Percentiles rank a stretch among this genome's conserved stretches.
These are phyloP conservation scores for Loripinus fragilis DNA, from an alignment of 2,888 invertebrate species.

Conservation along the genomic window DNA sequence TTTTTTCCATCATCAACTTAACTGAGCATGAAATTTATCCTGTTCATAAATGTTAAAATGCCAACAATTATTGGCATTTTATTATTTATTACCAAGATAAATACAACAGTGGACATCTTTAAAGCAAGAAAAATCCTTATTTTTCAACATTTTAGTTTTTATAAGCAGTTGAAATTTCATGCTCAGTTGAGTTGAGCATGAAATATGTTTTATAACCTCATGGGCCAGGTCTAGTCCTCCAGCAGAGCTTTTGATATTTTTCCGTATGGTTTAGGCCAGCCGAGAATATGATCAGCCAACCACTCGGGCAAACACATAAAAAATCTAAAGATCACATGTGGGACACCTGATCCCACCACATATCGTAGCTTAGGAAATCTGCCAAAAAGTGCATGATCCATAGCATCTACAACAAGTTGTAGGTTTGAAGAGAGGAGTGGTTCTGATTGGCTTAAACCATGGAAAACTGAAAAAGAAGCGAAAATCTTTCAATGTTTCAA, in stretches of 20 bases:
- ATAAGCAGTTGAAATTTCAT: no score
- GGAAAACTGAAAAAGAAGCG: constrained; percentile 37
- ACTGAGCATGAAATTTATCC: no score
- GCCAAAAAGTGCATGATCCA: constrained; percentile 51
- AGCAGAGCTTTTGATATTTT: constrained; percentile 12
- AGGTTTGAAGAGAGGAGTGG: constrained; percentile 29
- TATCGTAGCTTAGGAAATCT: constrained; percentile 43
- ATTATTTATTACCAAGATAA: no score
- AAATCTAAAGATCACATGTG: constrained; percentile 39
- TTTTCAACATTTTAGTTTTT: no score
- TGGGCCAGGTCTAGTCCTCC: no score
- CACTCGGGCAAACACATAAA: constrained; percentile 35
- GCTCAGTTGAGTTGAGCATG: no score
- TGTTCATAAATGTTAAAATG: no score
- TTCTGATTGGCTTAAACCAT: neutral
- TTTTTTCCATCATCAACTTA: no score
- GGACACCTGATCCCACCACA: constrained; percentile 42
- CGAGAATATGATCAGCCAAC: constrained; percentile 29
- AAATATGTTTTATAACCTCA: no score
- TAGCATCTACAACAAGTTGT: constrained; percentile 41
- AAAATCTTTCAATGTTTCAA: neutral
- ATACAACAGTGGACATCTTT: no score
- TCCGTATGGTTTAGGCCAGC: constrained; percentile 48
- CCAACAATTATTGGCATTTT: no score
- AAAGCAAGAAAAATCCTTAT: no score